Conservation (phyloP, 2,797 vertebrate species). For the Pseudotriccus pelzelni region DNA sequence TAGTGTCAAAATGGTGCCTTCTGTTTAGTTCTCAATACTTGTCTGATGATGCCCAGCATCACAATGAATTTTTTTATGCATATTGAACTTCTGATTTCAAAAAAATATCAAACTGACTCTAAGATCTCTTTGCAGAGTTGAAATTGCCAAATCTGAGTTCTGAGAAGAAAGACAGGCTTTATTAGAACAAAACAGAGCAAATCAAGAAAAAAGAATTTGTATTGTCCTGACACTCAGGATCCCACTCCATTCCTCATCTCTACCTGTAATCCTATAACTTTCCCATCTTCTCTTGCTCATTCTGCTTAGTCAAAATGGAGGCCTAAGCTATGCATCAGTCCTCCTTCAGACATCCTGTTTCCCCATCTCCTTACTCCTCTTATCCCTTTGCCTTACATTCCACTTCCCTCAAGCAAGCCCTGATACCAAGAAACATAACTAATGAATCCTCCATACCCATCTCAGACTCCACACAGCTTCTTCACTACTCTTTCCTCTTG, state of each 20-base stretch:
- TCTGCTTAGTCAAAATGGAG: not conserved
- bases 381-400: not conserved
- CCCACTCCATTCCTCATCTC: not conserved
- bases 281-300: not conserved
- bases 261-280: not conserved
- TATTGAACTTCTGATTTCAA: not conserved
- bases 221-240: not conserved
- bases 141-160: not conserved
- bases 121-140: not conserved
- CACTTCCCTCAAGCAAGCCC: not conserved
- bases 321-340: not conserved
- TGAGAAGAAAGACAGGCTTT: not conserved
- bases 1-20: not conserved
- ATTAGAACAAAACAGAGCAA: not conserved
- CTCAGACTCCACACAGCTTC: not conserved
- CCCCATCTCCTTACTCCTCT: not conserved
- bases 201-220: not conserved
- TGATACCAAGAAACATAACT: not conserved
- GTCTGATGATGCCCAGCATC: not conserved
- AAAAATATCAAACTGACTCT: not conserved
- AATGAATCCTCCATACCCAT: not conserved
- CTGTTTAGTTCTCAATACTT: not conserved
- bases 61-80: not conserved
- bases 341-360: not conserved
- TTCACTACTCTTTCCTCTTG: not conserved